Base-by-base conservation (phyloP, 2,113 vertebrate genomes). In the human (Homo sapiens) region DNA sequence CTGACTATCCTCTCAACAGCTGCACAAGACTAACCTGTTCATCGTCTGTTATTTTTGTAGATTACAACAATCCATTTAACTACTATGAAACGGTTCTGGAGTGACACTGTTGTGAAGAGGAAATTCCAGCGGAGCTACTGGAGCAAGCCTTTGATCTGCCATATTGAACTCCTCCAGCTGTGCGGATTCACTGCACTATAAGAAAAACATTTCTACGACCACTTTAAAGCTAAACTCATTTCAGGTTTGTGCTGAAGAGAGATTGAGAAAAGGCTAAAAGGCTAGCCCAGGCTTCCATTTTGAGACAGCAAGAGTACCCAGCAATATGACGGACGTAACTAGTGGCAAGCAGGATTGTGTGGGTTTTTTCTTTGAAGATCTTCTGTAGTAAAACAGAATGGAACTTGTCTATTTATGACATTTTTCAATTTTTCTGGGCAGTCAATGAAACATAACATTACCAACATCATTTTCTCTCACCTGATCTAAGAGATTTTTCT, bases 161-260 rank as follows among this genome's bases (percentile, higher is more conserved):
- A 16, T 16, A 4, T 27, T 10, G n/a, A 73, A 32, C 25, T 78
- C 14, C 20, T 79, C 73, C 68, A n/a, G 14, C 50, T 35, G 27
- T 80, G 32, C 6, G 20, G 25, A 22, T 35, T 66, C 22, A 40
- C 30, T 70, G 45, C 40, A 9, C 30, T 79, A 0, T 38, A 80
- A 70, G 55, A 89, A 55, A n/a, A 38, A 48, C 23, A 8, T 79
- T 27, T 89, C 76, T 57, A 45, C 45, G 52, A 72, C 80, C 45
- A 30, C 61, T 93, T 97, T 91, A 82, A 70, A 92, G 25, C 2
- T 86, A 61, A 59, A 86, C 76, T 40, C 40, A 14, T 81, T 73
- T 82, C 78, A 61, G 35, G 2, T 89, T 97, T 96, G 73, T 94
- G 78, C 82, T 95, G 43, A 95, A 80, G 55, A 90, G 70, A 81